Evolutionary conservation across 2,797 vertebrate genomes (phyloP), one percentile per base, ranked within the genome.

Genomic region (Dendrocincla fuliginosa): DNA sequence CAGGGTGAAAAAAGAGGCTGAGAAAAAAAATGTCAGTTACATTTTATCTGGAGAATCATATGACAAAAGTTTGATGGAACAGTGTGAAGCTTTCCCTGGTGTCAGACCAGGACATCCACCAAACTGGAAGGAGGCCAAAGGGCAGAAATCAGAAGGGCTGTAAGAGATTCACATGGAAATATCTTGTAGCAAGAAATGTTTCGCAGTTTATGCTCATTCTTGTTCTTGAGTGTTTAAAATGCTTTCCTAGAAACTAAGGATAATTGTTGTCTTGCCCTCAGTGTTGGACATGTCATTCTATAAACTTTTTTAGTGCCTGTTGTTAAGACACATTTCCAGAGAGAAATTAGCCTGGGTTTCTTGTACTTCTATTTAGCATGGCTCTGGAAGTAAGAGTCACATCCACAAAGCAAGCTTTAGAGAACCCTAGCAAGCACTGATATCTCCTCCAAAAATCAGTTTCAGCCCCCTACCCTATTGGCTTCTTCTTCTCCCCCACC

Each of bases 21-120:
- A 39, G 16, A 56, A 79, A 88, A 89, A 95, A 95, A 91, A 81
- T 1, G 59, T 77, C 91, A 94, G 88, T 82, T 92, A 68, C 50
- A 55, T 96, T 95, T 96, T 90, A 87, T 90, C 78, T 89, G 71
- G 68, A 94, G 84, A 95, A 87, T 84, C 84, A 68, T 91, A 89
- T 89, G 90, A 95, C 75, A 84, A 76, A 90, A 91, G 81, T 95
- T 83, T 90, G 81, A 93, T 41, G 28, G 57, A 96, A 93, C 41
- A 75, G 57, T 65, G 93, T 61, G 90, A 95, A 94, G 68, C 35
- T 91, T 90, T 93, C 71, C 37, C n/a, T 70, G 67, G 46, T 87
- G 70, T 9, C 5, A 49, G 57, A 82, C 71, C 68, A 84, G 46
- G 68, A 94, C 53, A 92, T 77, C 46, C 64, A 92, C 23, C 15